Base-by-base conservation (phyloP, 2,797 vertebrate genomes). In the Oceanodroma leucorhoa region DNA sequence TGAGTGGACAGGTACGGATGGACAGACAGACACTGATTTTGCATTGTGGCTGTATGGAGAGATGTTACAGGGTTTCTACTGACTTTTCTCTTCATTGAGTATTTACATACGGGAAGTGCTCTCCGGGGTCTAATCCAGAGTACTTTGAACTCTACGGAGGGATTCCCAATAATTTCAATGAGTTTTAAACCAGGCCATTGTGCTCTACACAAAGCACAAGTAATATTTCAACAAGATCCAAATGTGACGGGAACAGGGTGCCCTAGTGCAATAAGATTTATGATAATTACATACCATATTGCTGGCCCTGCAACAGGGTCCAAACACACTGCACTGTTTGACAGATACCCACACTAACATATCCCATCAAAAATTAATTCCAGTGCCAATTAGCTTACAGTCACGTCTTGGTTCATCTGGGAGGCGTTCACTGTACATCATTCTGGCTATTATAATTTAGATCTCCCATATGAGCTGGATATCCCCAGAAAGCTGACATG, bases 191-290 rank as follows among this genome's bases (percentile, higher is more conserved):
- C 38, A 46, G 29, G 38, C 3, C 38, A 10, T 18, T 62, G 30
- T 38, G 48, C 34, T 29, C 21, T 45, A 2, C 14, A 16, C 34
- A 48, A 76, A 21, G 18, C 21, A 34, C 2, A 29, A 64, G 32
- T 16, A 13, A 36, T 50, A 26, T 15, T 80, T 45, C 69, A 48
- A 27, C 50, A 43, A 48, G 38, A 36, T 22, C 71, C 38, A 26
- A 30, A 38, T 2, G 21, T 26, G 45, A 48, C 0, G 5, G 26
- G 41, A 54, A 50, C 7, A 21, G 48, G 26, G 19, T 0, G 2
- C 14, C 32, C 21, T 12, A 5, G 6, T 45, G 50, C 57, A 27
- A 4, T 11, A 24, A 16, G 29, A 9, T 64, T 48, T 36, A 23
- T 2, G 11, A 8, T 2, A 20, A 27, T 13, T 75, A 17, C 29